These are phyloP conservation scores for Tetragnatha versicolor DNA, from an alignment of 1,140 invertebrate genomes.

Conservation along the genomic window DNA sequence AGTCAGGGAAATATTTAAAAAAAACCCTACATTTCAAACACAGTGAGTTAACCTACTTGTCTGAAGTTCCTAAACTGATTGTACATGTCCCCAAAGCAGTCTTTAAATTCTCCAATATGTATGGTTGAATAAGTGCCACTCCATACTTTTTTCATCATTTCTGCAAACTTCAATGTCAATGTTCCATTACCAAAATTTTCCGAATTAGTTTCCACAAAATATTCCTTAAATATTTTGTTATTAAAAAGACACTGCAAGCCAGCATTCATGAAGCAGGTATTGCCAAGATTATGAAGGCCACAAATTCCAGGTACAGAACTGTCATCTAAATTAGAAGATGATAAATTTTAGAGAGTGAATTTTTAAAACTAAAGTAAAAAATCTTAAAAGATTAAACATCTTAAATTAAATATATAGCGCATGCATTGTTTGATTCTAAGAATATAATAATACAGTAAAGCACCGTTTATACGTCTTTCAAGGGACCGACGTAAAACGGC, in stretches of 20 bases:
- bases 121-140: constrained; percentile 66
- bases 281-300: constrained; percentile 74
- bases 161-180: constrained; percentile 67
- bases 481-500: too few species aligned
- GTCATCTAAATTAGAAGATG: constrained; percentile 57
- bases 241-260: constrained; percentile 72
- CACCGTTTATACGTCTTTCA: too few species aligned
- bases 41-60: constrained; percentile 58
- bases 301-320: constrained; percentile 68
- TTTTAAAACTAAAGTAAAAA: too few species aligned
- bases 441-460: too few species aligned
- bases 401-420: too few species aligned
- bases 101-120: constrained; percentile 70
- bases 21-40: too few species aligned
- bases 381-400: too few species aligned
- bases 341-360: too few species aligned
- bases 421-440: too few species aligned
- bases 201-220: constrained; percentile 63
- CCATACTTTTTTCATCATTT: constrained; percentile 71
- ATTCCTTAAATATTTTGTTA: constrained; percentile 67
- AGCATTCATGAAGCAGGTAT: constrained; percentile 78
- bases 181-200: constrained; percentile 58
- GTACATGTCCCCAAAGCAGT: constrained; percentile 70
- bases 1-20: not conserved
- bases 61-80: constrained; percentile 70